phyloP scores from a whole-genome alignment of 2,113 vertebrate species.

The Ardeotis arabs region DNA sequence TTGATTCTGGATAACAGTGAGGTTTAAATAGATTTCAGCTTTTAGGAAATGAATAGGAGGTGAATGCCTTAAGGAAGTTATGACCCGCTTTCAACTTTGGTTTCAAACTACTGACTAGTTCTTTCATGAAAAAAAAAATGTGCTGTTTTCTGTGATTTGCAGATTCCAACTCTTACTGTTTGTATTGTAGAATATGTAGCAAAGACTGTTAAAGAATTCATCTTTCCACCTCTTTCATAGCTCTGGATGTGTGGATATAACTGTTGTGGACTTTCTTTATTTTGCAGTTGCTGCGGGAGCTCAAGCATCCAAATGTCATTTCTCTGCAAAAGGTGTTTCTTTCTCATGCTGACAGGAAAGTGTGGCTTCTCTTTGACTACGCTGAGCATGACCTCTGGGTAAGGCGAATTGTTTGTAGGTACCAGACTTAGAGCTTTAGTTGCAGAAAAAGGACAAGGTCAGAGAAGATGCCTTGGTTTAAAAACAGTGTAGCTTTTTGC shows the following conservation, averaged over 20 bases:
- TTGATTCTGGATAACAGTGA: neutral
- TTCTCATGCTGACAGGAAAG: constrained; percentile 98
- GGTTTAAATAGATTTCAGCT: neutral
- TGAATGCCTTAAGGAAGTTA: neutral
- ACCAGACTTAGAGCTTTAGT: neutral
- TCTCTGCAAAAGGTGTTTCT: constrained; percentile 99
- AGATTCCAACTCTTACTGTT: neutral
- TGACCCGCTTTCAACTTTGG: constrained; percentile 1
- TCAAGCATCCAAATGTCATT: constrained; percentile 99
- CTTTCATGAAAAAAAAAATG: neutral
- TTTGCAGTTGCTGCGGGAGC: constrained; percentile 93
- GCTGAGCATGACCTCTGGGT: constrained; percentile 99
- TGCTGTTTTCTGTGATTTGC: neutral
- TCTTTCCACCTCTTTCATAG: neutral
- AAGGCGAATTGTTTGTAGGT: constrained; percentile 67
- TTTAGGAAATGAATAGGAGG: neutral
- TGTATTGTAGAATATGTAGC: neutral
- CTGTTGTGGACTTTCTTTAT: constrained; percentile 53
- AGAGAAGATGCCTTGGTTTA: neutral
- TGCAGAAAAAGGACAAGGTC: neutral
- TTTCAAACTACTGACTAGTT: constrained; percentile 1
- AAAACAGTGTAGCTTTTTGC: neutral
- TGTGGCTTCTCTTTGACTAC: constrained; percentile 99
- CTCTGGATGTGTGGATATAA: neutral
- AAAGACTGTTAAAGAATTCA: neutral